Base-by-base conservation (phyloP, 2,797 vertebrate species). In the Acropternis orthonyx region DNA sequence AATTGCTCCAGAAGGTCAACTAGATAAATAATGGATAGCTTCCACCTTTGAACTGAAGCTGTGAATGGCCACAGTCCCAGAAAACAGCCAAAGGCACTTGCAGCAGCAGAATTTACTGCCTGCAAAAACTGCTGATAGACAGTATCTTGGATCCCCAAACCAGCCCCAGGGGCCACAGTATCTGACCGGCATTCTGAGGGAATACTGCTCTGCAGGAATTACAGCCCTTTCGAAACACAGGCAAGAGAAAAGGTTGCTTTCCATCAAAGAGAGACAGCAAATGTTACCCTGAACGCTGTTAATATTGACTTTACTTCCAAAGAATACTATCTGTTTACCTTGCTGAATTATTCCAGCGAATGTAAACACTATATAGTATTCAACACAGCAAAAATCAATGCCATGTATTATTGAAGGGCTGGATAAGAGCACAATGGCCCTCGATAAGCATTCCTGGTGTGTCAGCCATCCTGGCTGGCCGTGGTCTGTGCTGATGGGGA, bases 281-380 rank as follows among this genome's bases (percentile, higher is more conserved):
- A 86, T 68, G 65, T 77, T 80, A 71, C 26, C 69, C 80, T 1
- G 10, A 90, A 68, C 0, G 68, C 54, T 52, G 82, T 91, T 95
- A 95, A 94, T 92, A 95, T 83, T 97, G 94, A 94, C 96, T 97
- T 96, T 96, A 48, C 80, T 91, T 86, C 89, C 83, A 84, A 61
- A 92, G 82, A 92, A 96, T 95, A 82, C 89, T 92, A 77, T 97
- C 95, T 96, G 95, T 97, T 97, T 97, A 96, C 88, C 81, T 83
- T 95, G 71, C 93, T 92, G 93, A 96, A 96, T 97, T 95, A 97
- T 96, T 90, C 80, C 3, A 14, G 79, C 69, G 81, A 97, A 95
- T 92, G 94, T 95, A 97, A 97, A 97, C 93, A 96, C 94, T 36
- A 74, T 87, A 94, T 44, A 90, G 71, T 81, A 95, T 92, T 97